Percentiles rank a stretch among this genome's conserved stretches.
These are phyloP conservation scores for Perdita meconis DNA, from an alignment of 2,888 invertebrate genomes.

Conservation along the genomic window DNA sequence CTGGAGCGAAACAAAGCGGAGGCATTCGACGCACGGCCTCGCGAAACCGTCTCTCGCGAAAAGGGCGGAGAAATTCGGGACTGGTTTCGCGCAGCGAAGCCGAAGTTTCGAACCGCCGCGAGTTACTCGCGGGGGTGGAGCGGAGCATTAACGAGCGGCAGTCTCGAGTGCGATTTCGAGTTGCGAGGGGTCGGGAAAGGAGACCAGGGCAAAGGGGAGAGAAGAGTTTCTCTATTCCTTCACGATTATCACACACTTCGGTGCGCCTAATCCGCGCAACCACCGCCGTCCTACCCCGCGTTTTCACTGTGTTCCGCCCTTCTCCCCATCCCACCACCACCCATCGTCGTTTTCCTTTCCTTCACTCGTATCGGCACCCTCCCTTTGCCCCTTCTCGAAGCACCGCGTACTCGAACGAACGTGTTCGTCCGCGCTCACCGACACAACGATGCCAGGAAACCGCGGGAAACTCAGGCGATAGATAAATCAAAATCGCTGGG, in stretches of 20 bases:
- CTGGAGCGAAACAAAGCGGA: neutral
- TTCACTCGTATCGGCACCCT: neutral
- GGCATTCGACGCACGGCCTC: slow-evolving; percentile 9
- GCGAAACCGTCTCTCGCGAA: slow-evolving; percentile 16
- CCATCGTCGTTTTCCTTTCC: neutral
- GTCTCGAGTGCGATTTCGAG: slow-evolving; percentile 72
- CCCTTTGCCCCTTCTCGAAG: neutral
- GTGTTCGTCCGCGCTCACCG: slow-evolving; percentile 11
- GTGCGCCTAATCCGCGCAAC: slow-evolving; percentile 74
- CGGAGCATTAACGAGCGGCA: slow-evolving; percentile 74
- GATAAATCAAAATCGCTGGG: slow-evolving; percentile 75
- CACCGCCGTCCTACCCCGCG: slow-evolving; percentile 56
- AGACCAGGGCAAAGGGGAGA: slow-evolving; percentile 47
- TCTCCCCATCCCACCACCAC: slow-evolving; percentile 23
- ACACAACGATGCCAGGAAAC: slow-evolving; percentile 18
- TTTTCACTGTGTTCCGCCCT: slow-evolving; percentile 65
- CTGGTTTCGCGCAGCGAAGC: slow-evolving; percentile 41
- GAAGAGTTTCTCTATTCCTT: slow-evolving; percentile 70
- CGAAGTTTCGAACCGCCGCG: slow-evolving; percentile 51
- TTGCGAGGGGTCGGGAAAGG: slow-evolving; percentile 65
- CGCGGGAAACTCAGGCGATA: slow-evolving; percentile 64
- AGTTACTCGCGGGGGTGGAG: slow-evolving; percentile 55
- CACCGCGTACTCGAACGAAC: slow-evolving; percentile 10
- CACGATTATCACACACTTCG: slow-evolving; percentile 76
- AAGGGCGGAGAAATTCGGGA: slow-evolving; percentile 43